Evolutionary conservation across 2,113 vertebrate species (phyloP).

Genomic region (Gavia stellata): DNA sequence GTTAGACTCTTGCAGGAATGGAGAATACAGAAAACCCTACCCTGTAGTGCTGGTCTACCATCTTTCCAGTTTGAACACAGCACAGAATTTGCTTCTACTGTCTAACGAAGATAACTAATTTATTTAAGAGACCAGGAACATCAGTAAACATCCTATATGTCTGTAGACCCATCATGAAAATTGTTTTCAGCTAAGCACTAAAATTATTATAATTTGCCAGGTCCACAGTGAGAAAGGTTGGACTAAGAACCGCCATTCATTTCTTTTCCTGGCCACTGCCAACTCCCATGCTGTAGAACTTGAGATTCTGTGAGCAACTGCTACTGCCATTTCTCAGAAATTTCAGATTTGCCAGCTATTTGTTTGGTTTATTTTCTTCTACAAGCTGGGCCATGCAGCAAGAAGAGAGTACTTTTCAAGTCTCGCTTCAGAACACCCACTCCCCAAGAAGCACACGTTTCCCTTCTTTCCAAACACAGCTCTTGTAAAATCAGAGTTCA

Average conservation of each 20-base stretch:
- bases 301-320: background rate
- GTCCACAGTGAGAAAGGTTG: background rate
- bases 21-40: background rate
- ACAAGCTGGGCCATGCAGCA: background rate
- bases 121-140: background rate
- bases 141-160: background rate
- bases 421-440: fast-evolving
- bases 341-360: background rate
- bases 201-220: background rate
- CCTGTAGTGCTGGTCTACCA: background rate
- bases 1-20: background rate
- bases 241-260: background rate
- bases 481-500: background rate
- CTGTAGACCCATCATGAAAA: background rate
- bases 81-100: background rate
- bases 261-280: background rate
- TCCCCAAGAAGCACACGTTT: background rate
- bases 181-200: background rate
- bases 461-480: background rate
- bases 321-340: background rate
- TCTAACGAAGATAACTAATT: background rate
- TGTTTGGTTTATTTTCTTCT: background rate
- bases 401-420: background rate
- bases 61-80: background rate
- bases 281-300: background rate